Conservation (phyloP, 2,797 vertebrate genomes). For the Scyliorhinus canicula region DNA sequence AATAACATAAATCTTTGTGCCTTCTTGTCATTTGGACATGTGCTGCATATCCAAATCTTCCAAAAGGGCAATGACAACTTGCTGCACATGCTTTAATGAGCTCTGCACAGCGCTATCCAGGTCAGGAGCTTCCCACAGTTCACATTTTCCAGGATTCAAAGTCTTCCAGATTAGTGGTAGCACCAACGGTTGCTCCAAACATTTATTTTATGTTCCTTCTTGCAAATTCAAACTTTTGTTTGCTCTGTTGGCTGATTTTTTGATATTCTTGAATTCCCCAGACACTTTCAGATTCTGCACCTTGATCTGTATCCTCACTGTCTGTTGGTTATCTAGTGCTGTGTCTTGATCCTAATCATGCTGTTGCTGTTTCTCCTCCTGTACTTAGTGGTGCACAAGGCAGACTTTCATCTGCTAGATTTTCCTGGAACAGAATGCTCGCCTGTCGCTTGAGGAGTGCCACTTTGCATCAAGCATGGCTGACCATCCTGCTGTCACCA, state of each 20-base stretch:
- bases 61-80: neutral
- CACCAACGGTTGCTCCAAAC: neutral
- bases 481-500: too few species aligned
- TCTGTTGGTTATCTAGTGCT: neutral
- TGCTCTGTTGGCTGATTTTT: neutral
- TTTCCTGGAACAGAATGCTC: too few species aligned
- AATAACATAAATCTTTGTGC: neutral
- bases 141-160: neutral
- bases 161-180: neutral
- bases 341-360: neutral
- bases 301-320: neutral
- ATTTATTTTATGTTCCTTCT: neutral
- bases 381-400: too few species aligned
- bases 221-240: neutral
- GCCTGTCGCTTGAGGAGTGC: too few species aligned
- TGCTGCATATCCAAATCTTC: neutral
- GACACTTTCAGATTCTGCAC: neutral
- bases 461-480: too few species aligned
- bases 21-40: neutral
- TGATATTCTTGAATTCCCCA: neutral
- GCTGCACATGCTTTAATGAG: neutral
- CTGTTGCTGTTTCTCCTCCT: too few species aligned
- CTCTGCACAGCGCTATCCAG: neutral
- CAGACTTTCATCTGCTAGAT: too few species aligned
- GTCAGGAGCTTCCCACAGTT: neutral